phyloP scores from a whole-genome alignment of 2,113 vertebrate species.

The Pimephales promelas region DNA sequence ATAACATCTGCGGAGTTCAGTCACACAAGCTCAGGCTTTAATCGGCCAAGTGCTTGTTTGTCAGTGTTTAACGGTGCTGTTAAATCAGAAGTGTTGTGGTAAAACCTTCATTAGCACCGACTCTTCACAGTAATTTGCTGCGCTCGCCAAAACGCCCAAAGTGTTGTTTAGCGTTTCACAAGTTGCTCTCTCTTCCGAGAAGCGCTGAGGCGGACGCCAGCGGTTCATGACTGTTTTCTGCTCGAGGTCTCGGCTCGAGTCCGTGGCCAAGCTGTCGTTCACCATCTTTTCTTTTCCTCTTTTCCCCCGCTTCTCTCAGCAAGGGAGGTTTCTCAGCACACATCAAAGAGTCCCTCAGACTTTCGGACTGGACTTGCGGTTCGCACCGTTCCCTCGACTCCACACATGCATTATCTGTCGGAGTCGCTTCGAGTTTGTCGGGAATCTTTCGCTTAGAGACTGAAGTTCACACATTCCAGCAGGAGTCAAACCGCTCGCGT shows the following conservation, averaged over 20 bases:
- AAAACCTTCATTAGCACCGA: slow-evolving; percentile 11
- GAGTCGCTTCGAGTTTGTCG: background rate
- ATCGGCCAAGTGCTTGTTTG: background rate
- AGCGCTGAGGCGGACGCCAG: background rate
- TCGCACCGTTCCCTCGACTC: background rate
- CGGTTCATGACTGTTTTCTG: slow-evolving; percentile 1
- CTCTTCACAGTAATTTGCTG: background rate
- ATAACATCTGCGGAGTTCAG: background rate
- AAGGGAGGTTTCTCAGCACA: slow-evolving; percentile 23
- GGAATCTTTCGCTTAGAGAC: slow-evolving; percentile 29
- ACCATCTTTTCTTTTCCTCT: background rate
- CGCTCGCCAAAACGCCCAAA: slow-evolving; percentile 1
- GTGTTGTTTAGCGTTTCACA: slow-evolving; percentile 4
- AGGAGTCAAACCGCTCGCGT: slow-evolving; percentile 14
- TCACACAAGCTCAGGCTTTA: background rate
- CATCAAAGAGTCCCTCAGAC: slow-evolving; percentile 29
- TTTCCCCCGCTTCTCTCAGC: slow-evolving; percentile 4
- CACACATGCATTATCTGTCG: slow-evolving; percentile 8
- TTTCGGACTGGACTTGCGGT: background rate
- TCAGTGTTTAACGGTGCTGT: background rate
- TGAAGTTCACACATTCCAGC: slow-evolving; percentile 37
- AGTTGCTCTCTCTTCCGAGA: slow-evolving; percentile 19
- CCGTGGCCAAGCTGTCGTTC: slow-evolving; percentile 8
- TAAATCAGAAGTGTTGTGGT: slow-evolving; percentile 15
- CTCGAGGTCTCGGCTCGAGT: background rate